These are phyloP conservation scores for Triplophysa bombifrons DNA, from an alignment of 2,797 vertebrate genomes.

Conservation along the genomic window DNA sequence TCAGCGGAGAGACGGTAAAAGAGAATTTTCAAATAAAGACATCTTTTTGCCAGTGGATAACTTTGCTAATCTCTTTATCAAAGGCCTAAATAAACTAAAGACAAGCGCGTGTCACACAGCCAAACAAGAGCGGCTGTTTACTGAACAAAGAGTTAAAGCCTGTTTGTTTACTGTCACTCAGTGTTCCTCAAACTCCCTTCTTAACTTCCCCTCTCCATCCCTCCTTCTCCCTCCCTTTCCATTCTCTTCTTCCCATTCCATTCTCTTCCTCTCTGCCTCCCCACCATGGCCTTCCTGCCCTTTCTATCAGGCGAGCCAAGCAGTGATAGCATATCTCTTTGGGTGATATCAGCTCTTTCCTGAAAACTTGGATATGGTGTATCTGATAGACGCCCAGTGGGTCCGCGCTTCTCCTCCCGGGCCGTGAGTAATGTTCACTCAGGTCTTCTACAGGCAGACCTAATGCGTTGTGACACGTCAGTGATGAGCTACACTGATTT, in stretches of 20 bases:
- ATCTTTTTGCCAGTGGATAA: conserved; percentile 63
- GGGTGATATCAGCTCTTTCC: conserved; percentile 62
- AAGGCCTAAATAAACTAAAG: conserved; percentile 77
- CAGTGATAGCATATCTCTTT: conserved; percentile 55
- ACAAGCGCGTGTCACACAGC: conserved; percentile 45
- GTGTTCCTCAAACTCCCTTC: conserved; percentile 36
- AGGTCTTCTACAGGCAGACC: conserved; percentile 67
- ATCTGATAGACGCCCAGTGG: conserved; percentile 61
- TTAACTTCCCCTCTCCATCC: conserved; percentile 27
- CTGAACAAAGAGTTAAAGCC: conserved; percentile 68
- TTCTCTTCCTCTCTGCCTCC: conserved; percentile 24
- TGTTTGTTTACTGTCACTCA: conserved; percentile 61
- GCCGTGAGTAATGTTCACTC: conserved; percentile 55
- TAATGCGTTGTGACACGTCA: conserved; percentile 71
- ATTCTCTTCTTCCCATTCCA: conserved; percentile 34
- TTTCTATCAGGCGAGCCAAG: conserved; percentile 50
- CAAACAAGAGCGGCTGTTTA: conserved; percentile 61
- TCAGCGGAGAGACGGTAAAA: conserved; percentile 27
- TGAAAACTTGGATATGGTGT: conserved; percentile 56
- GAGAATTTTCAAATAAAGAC: conserved; percentile 18
- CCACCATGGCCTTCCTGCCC: conserved; percentile 14
- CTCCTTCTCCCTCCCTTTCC: conserved; percentile 42
- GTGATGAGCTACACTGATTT: conserved; percentile 66
- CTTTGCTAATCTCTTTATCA: conserved; percentile 82
- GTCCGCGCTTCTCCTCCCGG: conserved; percentile 51